Evolutionary conservation across 2,113 vertebrate genomes (phyloP), one percentile per base, ranked within the genome.

Genomic region (Microtus richardsoni): DNA sequence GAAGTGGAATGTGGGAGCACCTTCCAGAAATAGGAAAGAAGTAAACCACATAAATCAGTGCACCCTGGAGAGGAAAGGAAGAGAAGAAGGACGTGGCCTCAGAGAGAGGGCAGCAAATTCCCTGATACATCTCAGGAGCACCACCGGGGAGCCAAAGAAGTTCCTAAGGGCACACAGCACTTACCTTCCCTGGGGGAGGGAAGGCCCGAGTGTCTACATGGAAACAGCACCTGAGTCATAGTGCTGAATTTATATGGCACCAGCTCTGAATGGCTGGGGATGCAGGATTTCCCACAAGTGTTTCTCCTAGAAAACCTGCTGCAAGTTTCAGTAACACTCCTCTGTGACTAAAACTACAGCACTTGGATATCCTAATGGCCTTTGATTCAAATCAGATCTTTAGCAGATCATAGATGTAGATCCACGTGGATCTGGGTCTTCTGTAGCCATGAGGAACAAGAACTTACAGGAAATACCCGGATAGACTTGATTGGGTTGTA

Each of bases 11-110:
- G 52, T 30, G 73, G 82, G 92, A 78, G 87, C 60, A 73, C 68
- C 88, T 83, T 91, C 41, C 49, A 54, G 88, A 60, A 52, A 58
- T 44, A 92, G 5, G 47, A 80, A 66, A 91, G 92, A 80, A 78
- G 26, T 28, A 83, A 70, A n/a, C 21, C 26, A 22, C 21, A 3
- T 30, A 77, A 91, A 44, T 58, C 84, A 47, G 33, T 24, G 7
- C 12, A 70, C 12, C 33, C 52, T 2, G 28, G 16, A n/a, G 85
- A 30, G 36, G 21, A 30, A 49, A 78, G 12, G 68, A 36, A 52
- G 22, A 44, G 6, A 22, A 8, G 36, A 78, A 49, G 10, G 33
- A 3, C 2, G 1, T 2, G 26, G 21, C 22, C 41, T 4, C 14
- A 36, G 54, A 28, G 16, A 58, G 19, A 80, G 64, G 49, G 12